These are phyloP conservation scores for Cantharis flavilabris DNA, from an alignment of 2,888 invertebrate species.

Conservation along the genomic window DNA sequence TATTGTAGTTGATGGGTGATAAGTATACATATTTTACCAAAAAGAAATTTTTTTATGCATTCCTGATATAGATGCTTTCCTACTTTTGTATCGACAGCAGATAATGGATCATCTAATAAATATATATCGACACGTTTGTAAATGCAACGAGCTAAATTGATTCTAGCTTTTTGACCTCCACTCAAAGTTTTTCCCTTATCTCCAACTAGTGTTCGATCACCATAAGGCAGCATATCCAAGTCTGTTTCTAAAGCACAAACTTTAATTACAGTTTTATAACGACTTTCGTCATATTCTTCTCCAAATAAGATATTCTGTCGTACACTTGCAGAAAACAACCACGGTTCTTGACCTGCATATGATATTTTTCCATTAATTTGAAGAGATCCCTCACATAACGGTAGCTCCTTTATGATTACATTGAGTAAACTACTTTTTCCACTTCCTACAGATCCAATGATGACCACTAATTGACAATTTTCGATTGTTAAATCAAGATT, in stretches of 20 bases:
- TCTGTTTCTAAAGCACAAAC: slow-evolving; percentile 71
- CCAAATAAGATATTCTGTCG: slow-evolving; percentile 83
- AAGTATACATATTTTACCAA: slow-evolving; percentile 65
- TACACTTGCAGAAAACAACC: slow-evolving; percentile 64
- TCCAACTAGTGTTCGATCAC: slow-evolving; percentile 79
- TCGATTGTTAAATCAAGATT: slow-evolving; percentile 52
- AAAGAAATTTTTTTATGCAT: slow-evolving; percentile 67
- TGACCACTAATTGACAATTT: slow-evolving; percentile 56
- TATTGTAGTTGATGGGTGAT: slow-evolving; percentile 77
- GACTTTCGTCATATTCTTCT: slow-evolving; percentile 61
- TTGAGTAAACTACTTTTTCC: slow-evolving; percentile 65
- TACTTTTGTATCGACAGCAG: slow-evolving; percentile 80
- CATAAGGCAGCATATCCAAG: slow-evolving; percentile 73
- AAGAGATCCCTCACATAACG: slow-evolving; percentile 53
- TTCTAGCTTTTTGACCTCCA: slow-evolving; percentile 82
- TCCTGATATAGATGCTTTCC: slow-evolving; percentile 74
- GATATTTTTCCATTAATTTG: slow-evolving; percentile 58
- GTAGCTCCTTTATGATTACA: slow-evolving; percentile 56
- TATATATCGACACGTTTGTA: slow-evolving; percentile 80
- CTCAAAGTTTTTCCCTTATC: slow-evolving; percentile 81
- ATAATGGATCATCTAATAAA: slow-evolving; percentile 79
- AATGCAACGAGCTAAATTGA: slow-evolving; percentile 77
- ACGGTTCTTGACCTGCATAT: slow-evolving; percentile 69
- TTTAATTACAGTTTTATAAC: slow-evolving; percentile 65
- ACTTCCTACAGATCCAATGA: slow-evolving; percentile 72